Percentiles rank a stretch among this genome's conserved stretches.
phyloP scores from a whole-genome alignment of 2,113 vertebrate genomes.

The Ochotona curzoniae region DNA sequence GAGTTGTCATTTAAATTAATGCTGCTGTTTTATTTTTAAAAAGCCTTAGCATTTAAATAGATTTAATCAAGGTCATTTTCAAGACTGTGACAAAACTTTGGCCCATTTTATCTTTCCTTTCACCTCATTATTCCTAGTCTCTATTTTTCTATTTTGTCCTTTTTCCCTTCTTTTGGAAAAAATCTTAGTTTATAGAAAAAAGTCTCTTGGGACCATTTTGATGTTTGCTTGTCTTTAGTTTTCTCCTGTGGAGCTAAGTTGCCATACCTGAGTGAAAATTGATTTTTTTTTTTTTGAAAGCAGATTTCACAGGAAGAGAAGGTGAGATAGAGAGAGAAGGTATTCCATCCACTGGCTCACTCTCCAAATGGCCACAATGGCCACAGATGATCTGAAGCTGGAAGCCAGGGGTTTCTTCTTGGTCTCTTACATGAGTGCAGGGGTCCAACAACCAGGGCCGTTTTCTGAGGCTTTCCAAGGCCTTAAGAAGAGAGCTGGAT shows the following conservation, averaged over 20 bases:
- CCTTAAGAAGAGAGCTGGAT: no score
- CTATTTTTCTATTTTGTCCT: not conserved
- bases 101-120: not conserved
- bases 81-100: not conserved
- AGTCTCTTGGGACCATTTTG: not conserved
- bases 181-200: not conserved
- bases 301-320: no score
- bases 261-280: not conserved
- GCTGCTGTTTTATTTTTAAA: not conserved
- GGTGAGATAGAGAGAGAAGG: no score
- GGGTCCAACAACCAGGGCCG: no score
- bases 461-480: no score
- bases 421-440: no score
- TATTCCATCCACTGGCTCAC: no score
- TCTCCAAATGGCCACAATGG: no score
- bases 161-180: not conserved
- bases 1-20: not conserved
- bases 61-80: not conserved
- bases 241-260: not conserved
- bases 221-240: not conserved
- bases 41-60: not conserved
- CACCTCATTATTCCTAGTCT: not conserved
- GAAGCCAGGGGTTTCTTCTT: no score
- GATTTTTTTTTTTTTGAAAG: not conserved
- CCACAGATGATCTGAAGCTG: no score